phyloP scores from a whole-genome alignment of 2,888 invertebrate genomes.

The Athalia cordata region DNA sequence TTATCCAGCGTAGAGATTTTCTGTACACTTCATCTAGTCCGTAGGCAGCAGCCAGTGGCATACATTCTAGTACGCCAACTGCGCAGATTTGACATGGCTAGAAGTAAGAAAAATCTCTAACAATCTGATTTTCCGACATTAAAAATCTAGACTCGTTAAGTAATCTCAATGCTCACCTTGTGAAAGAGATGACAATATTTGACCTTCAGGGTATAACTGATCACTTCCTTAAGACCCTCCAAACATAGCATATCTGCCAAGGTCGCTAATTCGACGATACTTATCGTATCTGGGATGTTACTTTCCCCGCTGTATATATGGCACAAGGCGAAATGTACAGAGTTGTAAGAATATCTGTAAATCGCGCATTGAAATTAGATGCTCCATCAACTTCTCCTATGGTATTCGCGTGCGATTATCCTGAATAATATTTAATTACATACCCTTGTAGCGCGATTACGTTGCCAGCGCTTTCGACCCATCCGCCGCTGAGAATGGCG shows the following conservation, averaged over 20 bases:
- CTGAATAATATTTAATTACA: conserved; percentile 49
- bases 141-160: neutral
- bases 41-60: conserved; percentile 89
- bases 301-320: conserved; percentile 96
- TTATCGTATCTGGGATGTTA: conserved; percentile 90
- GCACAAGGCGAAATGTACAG: conserved; percentile 92
- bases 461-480: conserved; percentile 87
- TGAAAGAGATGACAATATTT: conserved; percentile 97
- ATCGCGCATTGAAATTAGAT: conserved; percentile 30
- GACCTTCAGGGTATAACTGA: conserved; percentile 89
- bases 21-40: conserved; percentile 91
- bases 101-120: conserved; percentile 57
- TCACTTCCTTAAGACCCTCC: conserved; percentile 94
- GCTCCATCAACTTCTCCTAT: neutral
- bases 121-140: conserved; percentile 14
- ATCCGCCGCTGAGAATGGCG: conserved; percentile 90
- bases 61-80: conserved; percentile 89
- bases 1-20: conserved; percentile 91
- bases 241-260: conserved; percentile 92
- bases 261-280: conserved; percentile 90
- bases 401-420: neutral
- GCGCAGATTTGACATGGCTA: conserved; percentile 93
- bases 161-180: conserved; percentile 76
- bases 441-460: conserved; percentile 90
- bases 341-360: conserved; percentile 85